phyloP scores from a whole-genome alignment of 2,888 invertebrate species.

The Dorcus hopei region DNA sequence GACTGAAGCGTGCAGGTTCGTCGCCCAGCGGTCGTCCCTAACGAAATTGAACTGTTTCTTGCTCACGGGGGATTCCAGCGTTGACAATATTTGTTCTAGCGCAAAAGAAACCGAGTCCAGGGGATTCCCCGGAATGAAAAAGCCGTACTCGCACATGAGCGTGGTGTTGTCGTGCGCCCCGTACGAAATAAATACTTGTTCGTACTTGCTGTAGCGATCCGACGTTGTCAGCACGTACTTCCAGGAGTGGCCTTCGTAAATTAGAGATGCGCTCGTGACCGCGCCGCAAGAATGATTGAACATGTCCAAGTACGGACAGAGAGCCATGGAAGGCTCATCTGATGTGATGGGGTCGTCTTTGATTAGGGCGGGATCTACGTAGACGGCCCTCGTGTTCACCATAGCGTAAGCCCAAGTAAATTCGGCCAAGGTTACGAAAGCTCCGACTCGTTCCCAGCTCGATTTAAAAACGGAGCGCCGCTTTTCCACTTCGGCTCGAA shows the following conservation, averaged over 20 bases:
- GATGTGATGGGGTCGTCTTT: conserved; percentile 49
- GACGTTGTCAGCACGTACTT: conserved; percentile 57
- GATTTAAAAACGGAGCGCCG: conserved; percentile 53
- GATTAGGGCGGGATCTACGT: conserved; percentile 58
- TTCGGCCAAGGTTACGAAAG: conserved; percentile 50
- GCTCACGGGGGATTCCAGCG: conserved; percentile 31
- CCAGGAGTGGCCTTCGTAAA: conserved; percentile 33
- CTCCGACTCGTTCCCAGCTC: conserved; percentile 46
- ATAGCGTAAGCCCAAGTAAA: conserved; percentile 81
- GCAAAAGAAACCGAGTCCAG: conserved; percentile 64
- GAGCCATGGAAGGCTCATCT: conserved; percentile 65
- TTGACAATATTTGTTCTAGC: conserved; percentile 51
- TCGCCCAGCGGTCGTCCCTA: conserved; percentile 57
- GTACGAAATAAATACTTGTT: conserved; percentile 86
- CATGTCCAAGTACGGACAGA: conserved; percentile 87
- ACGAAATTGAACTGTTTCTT: conserved; percentile 59
- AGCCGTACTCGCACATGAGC: conserved; percentile 85
- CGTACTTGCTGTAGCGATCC: conserved; percentile 56
- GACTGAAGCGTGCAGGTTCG: conserved; percentile 61
- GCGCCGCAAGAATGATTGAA: conserved; percentile 77
- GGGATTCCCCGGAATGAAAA: conserved; percentile 66
- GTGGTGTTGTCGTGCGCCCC: conserved; percentile 78
- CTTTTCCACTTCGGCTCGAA: conserved; percentile 49
- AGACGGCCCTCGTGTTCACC: conserved; percentile 84
- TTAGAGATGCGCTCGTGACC: conserved; percentile 51